These are phyloP conservation scores for Masnerella sp. DNA, from an alignment of 2,888 invertebrate genomes.

Conservation along the genomic window DNA sequence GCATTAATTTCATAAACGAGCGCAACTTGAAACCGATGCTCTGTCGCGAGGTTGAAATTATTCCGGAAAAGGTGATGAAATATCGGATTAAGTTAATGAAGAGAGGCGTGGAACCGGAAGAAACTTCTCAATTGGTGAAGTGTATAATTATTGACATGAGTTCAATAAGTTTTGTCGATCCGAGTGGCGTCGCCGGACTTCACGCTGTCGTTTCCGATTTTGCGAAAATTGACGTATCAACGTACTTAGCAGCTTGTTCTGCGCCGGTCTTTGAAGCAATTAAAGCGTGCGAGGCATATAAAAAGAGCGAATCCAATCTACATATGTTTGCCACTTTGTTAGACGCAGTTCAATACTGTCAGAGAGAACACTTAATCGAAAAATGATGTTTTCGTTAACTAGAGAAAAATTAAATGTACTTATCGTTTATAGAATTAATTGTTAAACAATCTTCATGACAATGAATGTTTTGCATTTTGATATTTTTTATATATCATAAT, in stretches of 20 bases:
- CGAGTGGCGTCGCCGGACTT: slow-evolving; percentile 81
- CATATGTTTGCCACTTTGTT: slow-evolving; percentile 82
- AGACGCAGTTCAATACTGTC: slow-evolving; percentile 81
- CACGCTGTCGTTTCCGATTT: slow-evolving; percentile 80
- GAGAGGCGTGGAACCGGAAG: slow-evolving; percentile 62
- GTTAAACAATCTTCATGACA: too few relatives aligned
- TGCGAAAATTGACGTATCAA: slow-evolving; percentile 78
- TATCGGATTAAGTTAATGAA: slow-evolving; percentile 76
- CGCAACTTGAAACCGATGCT: slow-evolving; percentile 80
- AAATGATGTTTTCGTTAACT: slow-evolving; percentile 12
- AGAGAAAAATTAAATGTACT: too few relatives aligned
- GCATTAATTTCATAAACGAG: slow-evolving; percentile 83
- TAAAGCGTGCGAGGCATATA: slow-evolving; percentile 72
- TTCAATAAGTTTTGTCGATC: slow-evolving; percentile 82
- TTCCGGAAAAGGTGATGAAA: slow-evolving; percentile 78
- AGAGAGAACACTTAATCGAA: slow-evolving; percentile 62
- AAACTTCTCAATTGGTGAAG: slow-evolving; percentile 65
- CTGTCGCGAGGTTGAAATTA: slow-evolving; percentile 78
- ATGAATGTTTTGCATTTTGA: too few relatives aligned
- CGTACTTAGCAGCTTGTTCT: slow-evolving; percentile 80
- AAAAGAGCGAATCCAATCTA: slow-evolving; percentile 73
- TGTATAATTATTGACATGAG: slow-evolving; percentile 82
- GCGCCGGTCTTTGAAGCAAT: slow-evolving; percentile 75
- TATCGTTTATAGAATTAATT: too few relatives aligned
- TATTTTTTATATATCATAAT: too few relatives aligned